Evolutionary conservation across 2,797 vertebrate genomes (phyloP).

Genomic region (Vireo griseus): DNA sequence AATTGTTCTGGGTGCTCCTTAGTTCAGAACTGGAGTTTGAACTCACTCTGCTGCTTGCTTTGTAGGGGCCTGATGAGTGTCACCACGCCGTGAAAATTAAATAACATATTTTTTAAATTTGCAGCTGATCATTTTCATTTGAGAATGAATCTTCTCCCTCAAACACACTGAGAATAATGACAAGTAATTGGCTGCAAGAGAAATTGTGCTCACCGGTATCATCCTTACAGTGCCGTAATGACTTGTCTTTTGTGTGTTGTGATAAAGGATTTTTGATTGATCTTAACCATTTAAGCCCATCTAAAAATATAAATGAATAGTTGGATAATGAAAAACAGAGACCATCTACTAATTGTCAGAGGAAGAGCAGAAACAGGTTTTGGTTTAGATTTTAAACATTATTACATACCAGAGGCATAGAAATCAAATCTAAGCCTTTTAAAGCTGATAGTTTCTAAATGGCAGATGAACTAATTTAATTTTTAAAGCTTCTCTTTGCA

Average conservation of each 20-base stretch:
- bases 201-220: rapidly evolving
- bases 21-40: background rate
- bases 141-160: background rate
- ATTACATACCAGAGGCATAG: background rate
- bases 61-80: background rate
- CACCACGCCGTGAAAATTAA: background rate
- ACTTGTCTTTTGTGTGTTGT: background rate
- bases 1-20: background rate
- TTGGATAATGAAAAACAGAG: background rate
- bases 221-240: background rate
- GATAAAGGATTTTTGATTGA: background rate
- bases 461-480: background rate
- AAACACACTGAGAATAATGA: background rate
- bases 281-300: background rate
- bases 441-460: background rate
- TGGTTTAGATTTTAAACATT: background rate
- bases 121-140: background rate
- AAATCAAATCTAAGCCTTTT: background rate
- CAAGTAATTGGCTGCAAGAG: background rate
- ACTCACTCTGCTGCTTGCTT: background rate
- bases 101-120: background rate
- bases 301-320: background rate
- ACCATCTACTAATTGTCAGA: background rate
- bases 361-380: background rate
- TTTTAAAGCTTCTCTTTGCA: background rate